Percentiles rank a stretch among this genome's conserved stretches.
These are phyloP conservation scores for Deilephila porcellus DNA, from an alignment of 2,888 invertebrate species.

Conservation along the genomic window DNA sequence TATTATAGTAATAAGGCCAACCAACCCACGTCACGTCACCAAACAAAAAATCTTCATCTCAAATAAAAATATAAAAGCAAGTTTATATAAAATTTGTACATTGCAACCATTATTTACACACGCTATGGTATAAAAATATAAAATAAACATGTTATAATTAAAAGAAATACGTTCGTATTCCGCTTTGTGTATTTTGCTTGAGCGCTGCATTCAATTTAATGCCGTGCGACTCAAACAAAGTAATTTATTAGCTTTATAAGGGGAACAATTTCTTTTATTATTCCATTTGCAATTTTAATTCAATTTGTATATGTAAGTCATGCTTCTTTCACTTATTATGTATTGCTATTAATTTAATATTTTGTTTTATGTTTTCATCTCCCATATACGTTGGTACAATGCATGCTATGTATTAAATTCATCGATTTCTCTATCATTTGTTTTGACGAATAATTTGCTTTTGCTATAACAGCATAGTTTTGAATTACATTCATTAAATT, in stretches of 20 bases:
- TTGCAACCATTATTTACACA: background rate
- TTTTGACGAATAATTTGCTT: too few relatives aligned
- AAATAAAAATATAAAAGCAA: background rate
- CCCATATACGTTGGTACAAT: too few relatives aligned
- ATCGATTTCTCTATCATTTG: too few relatives aligned
- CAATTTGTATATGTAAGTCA: background rate
- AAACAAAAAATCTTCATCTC: background rate
- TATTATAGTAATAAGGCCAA: too few relatives aligned
- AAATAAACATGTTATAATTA: background rate
- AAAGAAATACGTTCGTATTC: slow-evolving; percentile 1
- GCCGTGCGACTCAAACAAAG: slow-evolving; percentile 21
- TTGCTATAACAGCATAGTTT: too few relatives aligned
- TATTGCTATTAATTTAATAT: background rate
- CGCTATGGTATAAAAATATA: background rate
- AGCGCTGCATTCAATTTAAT: slow-evolving; percentile 16
- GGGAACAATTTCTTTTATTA: slow-evolving; percentile 14
- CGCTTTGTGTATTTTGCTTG: background rate
- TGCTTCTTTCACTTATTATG: background rate
- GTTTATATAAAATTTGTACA: background rate
- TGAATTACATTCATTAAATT: too few relatives aligned
- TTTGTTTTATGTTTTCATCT: background rate
- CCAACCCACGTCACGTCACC: too few relatives aligned
- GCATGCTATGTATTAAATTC: too few relatives aligned
- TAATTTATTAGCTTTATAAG: slow-evolving; percentile 25
- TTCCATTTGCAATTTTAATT: slow-evolving; percentile 27